A percentile compares a stretch with the other conserved stretches of the same genome.
Evolutionary conservation across 2,888 invertebrate species (phyloP).

Genomic region (Idaea aversata): DNA sequence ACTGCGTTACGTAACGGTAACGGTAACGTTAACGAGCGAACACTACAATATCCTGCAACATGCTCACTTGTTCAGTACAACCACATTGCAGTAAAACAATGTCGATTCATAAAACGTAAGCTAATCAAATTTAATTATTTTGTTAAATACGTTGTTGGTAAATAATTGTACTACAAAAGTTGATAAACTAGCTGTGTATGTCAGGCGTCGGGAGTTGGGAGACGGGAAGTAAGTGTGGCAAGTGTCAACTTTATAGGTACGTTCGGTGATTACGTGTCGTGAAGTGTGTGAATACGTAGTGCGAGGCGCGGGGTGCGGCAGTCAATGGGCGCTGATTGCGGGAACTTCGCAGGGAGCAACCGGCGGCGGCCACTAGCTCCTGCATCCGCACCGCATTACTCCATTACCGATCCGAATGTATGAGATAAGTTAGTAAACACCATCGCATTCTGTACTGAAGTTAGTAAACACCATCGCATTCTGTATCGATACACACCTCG

Average conservation of each 20-base stretch:
- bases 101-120: too few species aligned
- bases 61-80: too few species aligned
- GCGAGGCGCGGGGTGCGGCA: constrained; percentile 15
- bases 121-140: too few species aligned
- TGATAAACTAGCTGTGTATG: too few species aligned
- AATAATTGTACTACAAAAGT: too few species aligned
- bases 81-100: too few species aligned
- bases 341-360: too few species aligned
- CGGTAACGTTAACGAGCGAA: too few species aligned
- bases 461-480: constrained; percentile 7
- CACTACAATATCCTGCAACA: too few species aligned
- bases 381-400: constrained; percentile 33
- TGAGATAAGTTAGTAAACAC: constrained; percentile 25
- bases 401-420: constrained; percentile 35
- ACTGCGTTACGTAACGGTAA: too few species aligned
- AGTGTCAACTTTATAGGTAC: constrained; percentile 24
- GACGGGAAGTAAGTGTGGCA: constrained; percentile 4
- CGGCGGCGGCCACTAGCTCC: constrained; percentile 24
- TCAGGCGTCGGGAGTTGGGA: constrained; percentile 8
- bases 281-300: constrained; percentile 29
- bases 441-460: constrained; percentile 16
- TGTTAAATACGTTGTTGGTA: too few species aligned
- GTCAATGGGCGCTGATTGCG: constrained; percentile 50
- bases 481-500: constrained; percentile 8
- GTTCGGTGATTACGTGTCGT: constrained; percentile 36